Evolutionary conservation across 2,888 invertebrate genomes (phyloP), one percentile per base, ranked within the genome.

Genomic region (Lacanobia oleracea): DNA sequence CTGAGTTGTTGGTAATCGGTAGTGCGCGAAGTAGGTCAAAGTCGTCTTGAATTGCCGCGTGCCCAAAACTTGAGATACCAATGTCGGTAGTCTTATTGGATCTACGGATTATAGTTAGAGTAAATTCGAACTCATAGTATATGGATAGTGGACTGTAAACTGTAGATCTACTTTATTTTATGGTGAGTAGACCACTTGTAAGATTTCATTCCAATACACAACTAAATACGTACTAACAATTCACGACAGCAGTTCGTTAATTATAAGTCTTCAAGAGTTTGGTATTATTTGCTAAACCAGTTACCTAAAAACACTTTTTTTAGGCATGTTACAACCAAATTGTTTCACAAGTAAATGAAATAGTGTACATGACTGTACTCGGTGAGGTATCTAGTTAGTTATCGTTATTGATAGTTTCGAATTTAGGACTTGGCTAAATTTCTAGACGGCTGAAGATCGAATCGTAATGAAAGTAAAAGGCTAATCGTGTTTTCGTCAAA

Each of bases 11-110:
- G 86, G 87, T 88, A 86, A 85, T 88, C 88, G 88, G 87, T 85
- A 86, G 82, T 84, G 83, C 83, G 84, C 86, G 79, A 93, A 93
- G 88, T 94, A 88, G 94, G 94, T 94, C 94, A 94, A 94, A 94
- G 93, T 93, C 94, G 89, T 89, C 87, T 87, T 88, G 88, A 83
- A 86, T 86, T 82, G 87, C 87, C 88, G 88, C 87, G 87, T 88
- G 89, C 87, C 87, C 88, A 86, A 89, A 92, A 91, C 90, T 89
- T 88, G 79, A 82, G 71, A 74, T 75, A 76, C 76, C 71, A 81
- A 81, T 81, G 72, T 75, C 81, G 77, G 78, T 68, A 78, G 79
- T 76, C 71, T 83, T 83, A 67, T 69, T 79, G 50, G 57, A 74
- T 77, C 43, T 76, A 64, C 53, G 40, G 62, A 66, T 66, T 56